Evolutionary conservation across 2,113 vertebrate genomes (phyloP).

Genomic region (Monarcha castaneiventris): DNA sequence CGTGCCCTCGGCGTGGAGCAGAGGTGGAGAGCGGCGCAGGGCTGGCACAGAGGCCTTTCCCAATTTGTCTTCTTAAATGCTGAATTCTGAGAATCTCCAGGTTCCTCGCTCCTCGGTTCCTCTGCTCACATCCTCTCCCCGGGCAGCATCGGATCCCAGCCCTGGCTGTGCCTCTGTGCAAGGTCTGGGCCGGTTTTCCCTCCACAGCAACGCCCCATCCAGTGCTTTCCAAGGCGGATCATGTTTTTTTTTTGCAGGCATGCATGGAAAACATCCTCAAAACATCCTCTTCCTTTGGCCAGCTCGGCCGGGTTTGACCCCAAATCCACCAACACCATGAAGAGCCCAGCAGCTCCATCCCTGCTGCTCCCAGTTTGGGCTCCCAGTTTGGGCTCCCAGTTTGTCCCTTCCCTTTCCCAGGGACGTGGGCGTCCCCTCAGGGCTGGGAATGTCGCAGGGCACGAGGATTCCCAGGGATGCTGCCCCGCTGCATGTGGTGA

Average conservation of each 20-base stretch:
- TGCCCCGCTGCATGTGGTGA: accelerated
- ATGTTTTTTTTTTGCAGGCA: background rate
- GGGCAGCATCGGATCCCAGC: accelerated
- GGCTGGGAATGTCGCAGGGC: accelerated
- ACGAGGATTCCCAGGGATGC: background rate
- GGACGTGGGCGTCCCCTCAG: accelerated
- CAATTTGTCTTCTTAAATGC: background rate
- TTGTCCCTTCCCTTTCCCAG: background rate
- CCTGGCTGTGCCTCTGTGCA: accelerated
- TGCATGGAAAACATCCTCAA: background rate
- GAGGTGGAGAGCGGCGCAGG: accelerated
- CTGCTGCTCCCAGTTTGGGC: background rate
- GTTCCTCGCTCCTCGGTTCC: background rate
- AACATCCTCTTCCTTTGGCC: background rate
- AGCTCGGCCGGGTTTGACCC: background rate
- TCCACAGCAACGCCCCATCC: accelerated
- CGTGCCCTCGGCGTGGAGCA: accelerated
- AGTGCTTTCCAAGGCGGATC: background rate
- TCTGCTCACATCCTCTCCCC: background rate
- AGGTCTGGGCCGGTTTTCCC: background rate
- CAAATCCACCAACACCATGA: background rate
- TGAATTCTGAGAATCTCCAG: background rate
- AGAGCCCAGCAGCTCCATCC: background rate
- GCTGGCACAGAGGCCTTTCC: background rate
- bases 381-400: background rate